Conservation (phyloP, 2,888 invertebrate genomes). For the Eupithecia dodoneata region DNA sequence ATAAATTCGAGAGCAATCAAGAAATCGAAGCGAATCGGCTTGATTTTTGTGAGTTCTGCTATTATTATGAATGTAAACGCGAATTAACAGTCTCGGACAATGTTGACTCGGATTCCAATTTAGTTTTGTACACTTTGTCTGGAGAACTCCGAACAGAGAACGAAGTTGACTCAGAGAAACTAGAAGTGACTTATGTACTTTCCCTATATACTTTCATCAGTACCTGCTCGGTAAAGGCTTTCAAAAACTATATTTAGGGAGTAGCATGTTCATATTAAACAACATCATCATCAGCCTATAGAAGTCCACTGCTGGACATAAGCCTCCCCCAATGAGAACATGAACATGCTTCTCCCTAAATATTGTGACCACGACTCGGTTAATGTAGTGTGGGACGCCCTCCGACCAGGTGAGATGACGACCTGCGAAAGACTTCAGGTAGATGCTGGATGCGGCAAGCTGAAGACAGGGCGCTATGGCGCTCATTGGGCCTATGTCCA, state of each 20-base stretch:
- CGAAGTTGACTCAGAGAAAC: conserved; percentile 40
- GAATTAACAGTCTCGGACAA: conserved; percentile 58
- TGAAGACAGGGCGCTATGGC: too few relatives aligned
- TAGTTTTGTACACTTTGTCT: conserved; percentile 67
- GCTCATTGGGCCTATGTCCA: too few relatives aligned
- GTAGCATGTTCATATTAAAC: conserved; percentile 17
- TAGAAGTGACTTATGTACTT: conserved; percentile 41
- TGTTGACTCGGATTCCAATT: conserved; percentile 69
- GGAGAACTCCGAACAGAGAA: conserved; percentile 60
- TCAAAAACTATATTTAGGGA: background rate
- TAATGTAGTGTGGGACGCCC: too few relatives aligned
- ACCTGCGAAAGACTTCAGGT: too few relatives aligned
- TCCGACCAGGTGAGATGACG: too few relatives aligned
- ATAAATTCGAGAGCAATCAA: conserved; percentile 6
- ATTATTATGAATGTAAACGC: conserved; percentile 66
- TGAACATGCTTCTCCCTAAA: too few relatives aligned
- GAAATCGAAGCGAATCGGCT: conserved; percentile 6
- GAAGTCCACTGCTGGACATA: too few relatives aligned
- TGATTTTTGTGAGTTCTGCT: conserved; percentile 33
- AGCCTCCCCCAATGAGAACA: too few relatives aligned
- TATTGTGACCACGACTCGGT: too few relatives aligned
- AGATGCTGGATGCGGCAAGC: too few relatives aligned
- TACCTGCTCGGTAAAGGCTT: background rate
- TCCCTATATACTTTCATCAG: background rate
- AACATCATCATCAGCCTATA: too few relatives aligned